These are phyloP conservation scores for Aphidius gifuensis DNA, from an alignment of 1,140 invertebrate genomes.

Conservation along the genomic window DNA sequence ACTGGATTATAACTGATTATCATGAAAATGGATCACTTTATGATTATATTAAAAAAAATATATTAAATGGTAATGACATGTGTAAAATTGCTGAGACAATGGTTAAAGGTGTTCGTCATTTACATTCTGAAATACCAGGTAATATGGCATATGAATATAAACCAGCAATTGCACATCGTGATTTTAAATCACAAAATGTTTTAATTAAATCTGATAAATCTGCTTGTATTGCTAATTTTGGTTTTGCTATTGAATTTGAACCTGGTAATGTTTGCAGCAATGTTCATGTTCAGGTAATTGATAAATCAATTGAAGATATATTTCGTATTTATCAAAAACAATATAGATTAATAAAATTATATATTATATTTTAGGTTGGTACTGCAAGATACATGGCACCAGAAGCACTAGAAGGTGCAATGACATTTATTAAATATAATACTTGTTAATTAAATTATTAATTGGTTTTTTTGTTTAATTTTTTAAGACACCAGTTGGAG, in stretches of 20 bases:
- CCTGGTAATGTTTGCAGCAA: slow-evolving; percentile 81
- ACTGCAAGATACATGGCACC: slow-evolving; percentile 97
- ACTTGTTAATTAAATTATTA: slow-evolving; percentile 20
- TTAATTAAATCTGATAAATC: slow-evolving; percentile 88
- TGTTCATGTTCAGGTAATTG: slow-evolving; percentile 77
- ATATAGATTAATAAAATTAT: neutral
- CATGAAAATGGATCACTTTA: slow-evolving; percentile 91
- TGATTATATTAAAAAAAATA: slow-evolving; percentile 91
- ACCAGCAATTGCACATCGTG: slow-evolving; percentile 92
- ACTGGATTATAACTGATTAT: slow-evolving; percentile 94
- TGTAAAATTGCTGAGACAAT: slow-evolving; percentile 89
- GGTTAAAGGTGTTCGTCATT: slow-evolving; percentile 81
- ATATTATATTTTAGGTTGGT: slow-evolving; percentile 66
- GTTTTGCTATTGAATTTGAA: slow-evolving; percentile 90
- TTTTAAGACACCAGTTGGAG: slow-evolving; percentile 63
- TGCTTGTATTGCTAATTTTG: slow-evolving; percentile 97
- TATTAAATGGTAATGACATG: slow-evolving; percentile 81
- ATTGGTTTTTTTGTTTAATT: neutral
- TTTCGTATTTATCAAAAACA: neutral
- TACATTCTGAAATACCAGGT: slow-evolving; percentile 85
- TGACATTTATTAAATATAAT: slow-evolving; percentile 78
- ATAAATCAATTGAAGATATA: too few relatives aligned
- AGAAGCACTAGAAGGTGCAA: slow-evolving; percentile 95
- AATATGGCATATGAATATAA: slow-evolving; percentile 72
- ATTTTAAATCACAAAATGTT: slow-evolving; percentile 99